Base-by-base conservation (phyloP, 1,140 invertebrate genomes). In the Neodiprion virginianus region DNA sequence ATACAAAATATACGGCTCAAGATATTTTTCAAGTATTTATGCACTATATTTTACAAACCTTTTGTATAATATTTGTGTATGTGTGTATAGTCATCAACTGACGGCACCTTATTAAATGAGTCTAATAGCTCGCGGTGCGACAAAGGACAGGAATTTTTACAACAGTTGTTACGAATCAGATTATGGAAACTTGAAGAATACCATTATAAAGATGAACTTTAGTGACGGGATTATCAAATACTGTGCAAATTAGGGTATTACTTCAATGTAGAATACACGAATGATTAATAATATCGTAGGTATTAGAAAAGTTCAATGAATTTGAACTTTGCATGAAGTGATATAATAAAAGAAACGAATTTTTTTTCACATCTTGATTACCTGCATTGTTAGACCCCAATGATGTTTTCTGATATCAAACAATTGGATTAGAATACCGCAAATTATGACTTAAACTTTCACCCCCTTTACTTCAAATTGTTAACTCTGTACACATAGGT, bases 121-220 rank as follows among this genome's bases (percentile, higher is more conserved):
- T 74, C 72, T 67, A 74, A 67, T 80, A 78, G 65, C 66, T 77
- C 61, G 40, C 61, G 49, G 77, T 80, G 79, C 75, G 79, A 74
- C 77, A 74, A 79, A 77, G 75, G 72, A 80, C 79, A 80, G 77
- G 75, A 75, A 70, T 80, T 74, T 80, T 78, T 74, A 74, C 65
- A 78, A 75, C 78, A 78, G 72, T 76, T 72, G 76, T 61, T 67
- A 67, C 74, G 70, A 65, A 72, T 75, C 65, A 40, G 65, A 49
- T 49, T 47, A 40, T 73, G 17, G 72, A 75, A 75, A 28, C 77
- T 48, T 73, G 75, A 80, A 80, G 73, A 72, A 40, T 40, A 40
- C 28, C 2, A 40, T 40, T 40, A 40, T 40, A 40, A 40, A 2
- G 28, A 40, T 40, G 28, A 40, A 40, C 28, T 40, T 40, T 3